Evolutionary conservation across 2,113 vertebrate species (phyloP), one percentile per base, ranked within the genome.

Genomic region (Nothocercus nigrocapillus): DNA sequence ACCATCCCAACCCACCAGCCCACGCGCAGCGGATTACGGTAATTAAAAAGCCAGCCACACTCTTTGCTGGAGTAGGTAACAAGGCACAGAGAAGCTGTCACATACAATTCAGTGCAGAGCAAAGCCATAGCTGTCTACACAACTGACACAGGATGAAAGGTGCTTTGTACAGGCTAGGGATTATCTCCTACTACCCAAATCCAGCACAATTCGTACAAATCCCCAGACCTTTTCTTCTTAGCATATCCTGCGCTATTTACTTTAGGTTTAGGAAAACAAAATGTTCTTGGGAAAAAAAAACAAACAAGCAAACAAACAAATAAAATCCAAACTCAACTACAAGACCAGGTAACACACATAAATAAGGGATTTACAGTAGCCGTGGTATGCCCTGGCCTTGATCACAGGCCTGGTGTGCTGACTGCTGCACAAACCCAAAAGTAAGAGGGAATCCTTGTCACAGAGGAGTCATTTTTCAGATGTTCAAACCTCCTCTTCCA

Each of bases 151-250:
- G 81, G 84, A 84, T 75, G 77, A 34, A 88, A 92, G 82, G 79
- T 88, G 79, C 76, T 90, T 53, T 92, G 64, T 64, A 38, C 62
- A 36, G 72, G 34, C 58, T 47, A 68, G 70, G 80, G 82, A 93
- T 94, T 90, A 88, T 79, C 72, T 93, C 86, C 78, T 93, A 7
- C 90, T 68, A 54, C 47, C 53, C 78, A 82, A 92, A 93, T 56
- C 92, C 90, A 73, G 62, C 69, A 64, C 66, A 64, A 38, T 76
- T 86, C 69, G 51, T n/a, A 82, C 61, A 86, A 79, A 93, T 90
- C 68, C 90, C 53, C 56, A n/a, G 72, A 40, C 49, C 14, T 83
- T n/a, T 85, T 64, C 64, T 36, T 82, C 76, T 81, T 25, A 81
- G 64, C 58, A 53, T 30, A 69, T 69, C 36, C 82, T 16, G 32